phyloP scores from a whole-genome alignment of 2,113 vertebrate genomes.

The Varanus salvator region DNA sequence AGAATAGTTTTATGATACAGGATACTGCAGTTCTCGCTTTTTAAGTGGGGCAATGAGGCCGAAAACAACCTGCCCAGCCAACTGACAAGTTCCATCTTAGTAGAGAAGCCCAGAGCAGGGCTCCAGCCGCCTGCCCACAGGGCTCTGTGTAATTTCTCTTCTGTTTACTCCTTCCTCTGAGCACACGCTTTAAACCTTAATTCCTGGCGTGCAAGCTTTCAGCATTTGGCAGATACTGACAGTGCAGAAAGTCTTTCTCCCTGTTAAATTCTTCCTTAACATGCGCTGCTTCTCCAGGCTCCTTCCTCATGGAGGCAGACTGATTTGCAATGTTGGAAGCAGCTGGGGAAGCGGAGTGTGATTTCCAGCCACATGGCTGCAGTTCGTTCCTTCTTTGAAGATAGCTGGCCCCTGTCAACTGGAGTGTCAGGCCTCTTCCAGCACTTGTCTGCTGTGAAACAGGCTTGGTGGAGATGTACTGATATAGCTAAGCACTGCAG shows the following conservation, averaged over 20 bases:
- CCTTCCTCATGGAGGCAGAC: not conserved
- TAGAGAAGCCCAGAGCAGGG: not conserved
- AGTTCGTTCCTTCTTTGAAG: not conserved
- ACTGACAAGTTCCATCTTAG: not conserved
- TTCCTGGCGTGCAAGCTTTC: constrained; percentile 2
- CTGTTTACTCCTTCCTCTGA: not conserved
- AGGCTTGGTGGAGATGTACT: not conserved
- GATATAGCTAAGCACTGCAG: not conserved
- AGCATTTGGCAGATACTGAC: not conserved
- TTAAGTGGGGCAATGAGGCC: not conserved
- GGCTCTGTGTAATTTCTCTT: not conserved
- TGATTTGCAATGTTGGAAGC: not conserved
- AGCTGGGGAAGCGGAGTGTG: not conserved
- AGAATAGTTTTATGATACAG: not conserved
- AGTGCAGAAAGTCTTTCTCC: not conserved
- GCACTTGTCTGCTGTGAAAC: not conserved
- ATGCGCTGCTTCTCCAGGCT: not conserved
- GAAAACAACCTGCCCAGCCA: not conserved
- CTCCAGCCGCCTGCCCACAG: not conserved
- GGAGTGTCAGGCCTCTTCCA: not conserved
- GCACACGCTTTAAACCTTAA: not conserved
- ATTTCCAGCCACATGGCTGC: not conserved
- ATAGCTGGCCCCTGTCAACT: not conserved
- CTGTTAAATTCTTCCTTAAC: not conserved
- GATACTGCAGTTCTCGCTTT: not conserved